Percentiles rank a stretch among this genome's conserved stretches.
Evolutionary conservation across 1,140 invertebrate genomes (phyloP).

Genomic region (Conus ventricosus): DNA sequence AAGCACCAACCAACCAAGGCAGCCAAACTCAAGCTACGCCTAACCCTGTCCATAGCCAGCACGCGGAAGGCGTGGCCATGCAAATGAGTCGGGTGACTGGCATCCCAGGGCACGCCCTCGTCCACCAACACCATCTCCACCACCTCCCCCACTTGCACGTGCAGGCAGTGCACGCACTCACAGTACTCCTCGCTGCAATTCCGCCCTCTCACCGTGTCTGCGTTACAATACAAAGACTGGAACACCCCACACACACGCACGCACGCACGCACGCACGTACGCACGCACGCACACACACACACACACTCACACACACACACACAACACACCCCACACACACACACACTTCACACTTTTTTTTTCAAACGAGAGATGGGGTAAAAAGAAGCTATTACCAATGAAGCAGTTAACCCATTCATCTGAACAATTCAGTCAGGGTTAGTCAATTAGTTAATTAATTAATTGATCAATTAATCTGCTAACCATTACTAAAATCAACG

Average conservation of each 20-base stretch:
- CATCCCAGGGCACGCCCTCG: conserved; percentile 68
- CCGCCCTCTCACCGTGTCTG: conserved; percentile 33
- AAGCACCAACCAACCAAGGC: too few relatives aligned
- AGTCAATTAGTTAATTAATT: too few relatives aligned
- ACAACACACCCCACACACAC: background rate
- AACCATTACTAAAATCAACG: too few relatives aligned
- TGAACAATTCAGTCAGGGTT: too few relatives aligned
- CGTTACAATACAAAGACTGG: conserved; percentile 77
- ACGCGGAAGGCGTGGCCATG: conserved; percentile 85
- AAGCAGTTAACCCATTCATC: too few relatives aligned
- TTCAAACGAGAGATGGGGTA: too few relatives aligned
- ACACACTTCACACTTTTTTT: background rate
- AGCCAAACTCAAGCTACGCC: background rate
- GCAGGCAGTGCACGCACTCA: conserved; percentile 40
- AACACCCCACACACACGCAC: background rate
- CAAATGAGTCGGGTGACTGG: conserved; percentile 82
- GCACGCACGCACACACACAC: background rate
- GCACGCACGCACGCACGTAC: background rate
- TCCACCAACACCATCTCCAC: conserved; percentile 49
- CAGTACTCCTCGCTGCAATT: conserved; percentile 41
- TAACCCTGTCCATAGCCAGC: conserved; percentile 76
- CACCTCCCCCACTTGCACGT: conserved; percentile 37
- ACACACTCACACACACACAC: background rate
- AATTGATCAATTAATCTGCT: too few relatives aligned
- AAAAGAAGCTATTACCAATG: too few relatives aligned